Evolutionary conservation across 2,888 invertebrate genomes (phyloP).

Genomic region (Lacanobia oleracea): DNA sequence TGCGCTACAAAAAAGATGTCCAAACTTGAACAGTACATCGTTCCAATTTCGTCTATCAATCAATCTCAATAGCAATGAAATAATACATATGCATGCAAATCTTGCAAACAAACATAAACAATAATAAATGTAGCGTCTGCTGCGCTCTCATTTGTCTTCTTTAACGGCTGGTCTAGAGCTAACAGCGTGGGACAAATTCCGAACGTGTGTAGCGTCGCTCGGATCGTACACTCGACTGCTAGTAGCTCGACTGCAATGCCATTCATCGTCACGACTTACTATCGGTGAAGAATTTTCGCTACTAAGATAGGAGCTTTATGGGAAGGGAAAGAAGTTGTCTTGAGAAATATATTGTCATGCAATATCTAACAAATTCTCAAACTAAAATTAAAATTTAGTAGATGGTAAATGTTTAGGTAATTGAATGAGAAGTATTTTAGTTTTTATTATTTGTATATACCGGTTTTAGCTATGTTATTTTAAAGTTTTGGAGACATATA

Average conservation of each 20-base stretch:
- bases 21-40: neutral
- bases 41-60: constrained; percentile 25
- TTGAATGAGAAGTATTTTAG: neutral
- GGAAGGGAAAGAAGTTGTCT: neutral
- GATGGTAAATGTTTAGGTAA: neutral
- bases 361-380: neutral
- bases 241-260: constrained; percentile 24
- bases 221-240: neutral
- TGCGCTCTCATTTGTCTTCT: constrained; percentile 49
- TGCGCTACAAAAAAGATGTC: too few species aligned
- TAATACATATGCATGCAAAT: constrained; percentile 28
- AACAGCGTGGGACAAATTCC: constrained; percentile 60
- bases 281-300: constrained; percentile 5
- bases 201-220: constrained; percentile 50
- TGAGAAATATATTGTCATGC: neutral
- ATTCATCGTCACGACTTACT: constrained; percentile 26
- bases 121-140: constrained; percentile 38
- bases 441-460: neutral
- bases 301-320: neutral
- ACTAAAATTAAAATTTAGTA: neutral
- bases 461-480: neutral
- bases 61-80: constrained; percentile 28
- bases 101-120: constrained; percentile 32
- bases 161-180: constrained; percentile 40
- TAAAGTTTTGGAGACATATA: neutral